Evolutionary conservation across 2,888 invertebrate genomes (phyloP), one percentile per base, ranked within the genome.

Genomic region (Sycophila texana): DNA sequence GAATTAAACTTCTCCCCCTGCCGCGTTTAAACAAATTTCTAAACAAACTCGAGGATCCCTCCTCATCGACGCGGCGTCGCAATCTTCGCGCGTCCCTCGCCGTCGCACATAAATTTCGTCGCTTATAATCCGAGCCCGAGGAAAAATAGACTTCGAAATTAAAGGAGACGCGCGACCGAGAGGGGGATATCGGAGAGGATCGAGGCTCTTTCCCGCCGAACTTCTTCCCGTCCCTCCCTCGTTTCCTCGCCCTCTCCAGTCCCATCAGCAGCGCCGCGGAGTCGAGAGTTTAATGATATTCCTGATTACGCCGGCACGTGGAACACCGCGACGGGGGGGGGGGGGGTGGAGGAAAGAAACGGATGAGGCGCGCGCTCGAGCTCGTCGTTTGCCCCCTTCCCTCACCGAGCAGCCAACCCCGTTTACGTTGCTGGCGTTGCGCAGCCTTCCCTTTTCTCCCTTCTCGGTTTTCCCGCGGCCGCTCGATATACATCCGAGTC

Each of bases 241-340:
- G 10, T 53, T 53, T n/a, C 14, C 53, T 4, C n/a, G 5, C 51
- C 67, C 58, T 58, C 60, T 61, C 76, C 77, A 55, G 63, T 72
- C 39, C 77, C 67, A 39, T 22, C 47, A 47, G 14, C 55, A 75
- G 51, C 20, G 14, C 18, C 20, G 85, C 86, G 87, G 86, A 89
- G 86, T 86, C 87, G 87, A 88, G 89, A 89, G 88, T 89, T 90
- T 90, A 90, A 90, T 90, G 89, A 90, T 90, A 89, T 90, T 90
- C 89, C 89, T 90, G 89, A 90, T 90, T 90, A 90, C 89, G 86
- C 85, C 84, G 86, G 87, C 88, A 89, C 89, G 88, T 88, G 88
- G 87, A 74, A 66, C 39, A 39, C 58, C 70, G 63, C 74, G 67
- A 51, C 57, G 66, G 53, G 22, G 26, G 26, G 53, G 39, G 18